Percentiles rank a stretch among this genome's conserved stretches.
These are phyloP conservation scores for Microchirus variegatus DNA, from an alignment of 2,797 vertebrate genomes.

Conservation along the genomic window DNA sequence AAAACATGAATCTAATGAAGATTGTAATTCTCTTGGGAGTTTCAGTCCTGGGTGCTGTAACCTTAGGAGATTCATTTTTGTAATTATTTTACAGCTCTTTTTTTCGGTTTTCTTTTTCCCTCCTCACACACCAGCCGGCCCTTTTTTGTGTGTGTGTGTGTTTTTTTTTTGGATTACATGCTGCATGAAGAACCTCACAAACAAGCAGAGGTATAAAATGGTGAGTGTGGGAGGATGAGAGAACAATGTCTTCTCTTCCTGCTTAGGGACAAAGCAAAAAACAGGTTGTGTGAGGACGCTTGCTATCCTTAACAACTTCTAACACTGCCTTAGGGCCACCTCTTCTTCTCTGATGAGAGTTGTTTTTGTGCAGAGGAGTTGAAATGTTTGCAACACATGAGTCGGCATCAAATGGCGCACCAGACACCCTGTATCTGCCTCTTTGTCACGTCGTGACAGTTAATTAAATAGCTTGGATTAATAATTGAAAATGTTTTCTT, in stretches of 20 bases:
- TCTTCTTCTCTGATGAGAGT: constrained; percentile 54
- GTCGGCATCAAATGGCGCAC: constrained; percentile 53
- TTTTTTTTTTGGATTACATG: constrained; percentile 57
- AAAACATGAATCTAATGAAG: constrained; percentile 30
- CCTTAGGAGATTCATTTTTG: constrained; percentile 50
- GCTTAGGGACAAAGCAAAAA: constrained; percentile 71
- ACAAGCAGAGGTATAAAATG: constrained; percentile 74
- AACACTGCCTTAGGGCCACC: constrained; percentile 63
- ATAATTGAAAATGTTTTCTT: constrained; percentile 19
- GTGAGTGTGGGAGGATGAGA: constrained; percentile 77
- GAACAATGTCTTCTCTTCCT: constrained; percentile 76
- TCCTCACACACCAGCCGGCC: constrained; percentile 50
- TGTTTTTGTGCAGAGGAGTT: constrained; percentile 41
- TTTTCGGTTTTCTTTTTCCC: constrained; percentile 36
- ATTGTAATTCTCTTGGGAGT: constrained; percentile 49
- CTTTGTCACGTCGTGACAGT: constrained; percentile 36
- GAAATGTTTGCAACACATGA: constrained; percentile 51
- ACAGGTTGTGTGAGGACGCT: constrained; percentile 77
- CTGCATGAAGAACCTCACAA: constrained; percentile 64
- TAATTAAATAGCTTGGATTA: constrained; percentile 14
- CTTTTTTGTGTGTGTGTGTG: too few relatives aligned
- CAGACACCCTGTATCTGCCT: constrained; percentile 29
- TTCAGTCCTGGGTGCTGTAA: constrained; percentile 43
- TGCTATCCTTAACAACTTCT: constrained; percentile 70
- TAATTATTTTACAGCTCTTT: constrained; percentile 46